Evolutionary conservation across 2,888 invertebrate genomes (phyloP).

Genomic region (Slavum lentiscoides): DNA sequence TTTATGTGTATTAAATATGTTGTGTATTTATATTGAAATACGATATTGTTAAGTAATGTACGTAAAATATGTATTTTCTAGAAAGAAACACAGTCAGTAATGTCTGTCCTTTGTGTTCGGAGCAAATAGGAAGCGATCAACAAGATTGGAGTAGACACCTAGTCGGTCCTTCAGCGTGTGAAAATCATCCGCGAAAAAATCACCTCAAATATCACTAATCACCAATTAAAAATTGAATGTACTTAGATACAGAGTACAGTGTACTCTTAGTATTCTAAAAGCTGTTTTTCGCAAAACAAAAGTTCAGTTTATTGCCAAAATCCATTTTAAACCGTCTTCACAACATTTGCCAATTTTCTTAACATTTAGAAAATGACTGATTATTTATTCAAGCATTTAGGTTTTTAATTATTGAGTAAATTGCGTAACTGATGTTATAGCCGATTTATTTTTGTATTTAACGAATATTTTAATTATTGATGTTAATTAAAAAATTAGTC

Average conservation of each 20-base stretch:
- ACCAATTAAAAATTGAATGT: background rate
- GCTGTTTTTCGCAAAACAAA: background rate
- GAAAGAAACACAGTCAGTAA: slow-evolving; percentile 28
- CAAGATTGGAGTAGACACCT: slow-evolving; percentile 47
- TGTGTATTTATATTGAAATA: too few species aligned
- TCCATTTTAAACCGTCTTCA: slow-evolving; percentile 19
- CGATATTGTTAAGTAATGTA: too few species aligned
- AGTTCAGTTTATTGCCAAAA: slow-evolving; percentile 29
- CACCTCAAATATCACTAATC: slow-evolving; percentile 11
- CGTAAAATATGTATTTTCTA: background rate
- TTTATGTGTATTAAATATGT: too few species aligned
- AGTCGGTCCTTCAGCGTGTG: slow-evolving; percentile 14
- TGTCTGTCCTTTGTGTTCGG: slow-evolving; percentile 28
- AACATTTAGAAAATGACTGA: slow-evolving; percentile 42
- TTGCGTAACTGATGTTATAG: slow-evolving; percentile 6
- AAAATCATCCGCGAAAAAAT: slow-evolving; percentile 45
- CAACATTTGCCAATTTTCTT: slow-evolving; percentile 29
- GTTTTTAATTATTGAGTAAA: slow-evolving; percentile 11
- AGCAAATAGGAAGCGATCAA: slow-evolving; percentile 27
- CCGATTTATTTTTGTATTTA: slow-evolving; percentile 38
- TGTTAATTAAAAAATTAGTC: slow-evolving; percentile 18
- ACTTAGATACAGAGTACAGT: background rate
- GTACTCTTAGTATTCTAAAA: background rate
- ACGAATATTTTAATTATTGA: slow-evolving; percentile 1
- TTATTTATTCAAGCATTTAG: slow-evolving; percentile 30